phyloP scores from a whole-genome alignment of 2,888 invertebrate species.

The Tetropium fuscum region DNA sequence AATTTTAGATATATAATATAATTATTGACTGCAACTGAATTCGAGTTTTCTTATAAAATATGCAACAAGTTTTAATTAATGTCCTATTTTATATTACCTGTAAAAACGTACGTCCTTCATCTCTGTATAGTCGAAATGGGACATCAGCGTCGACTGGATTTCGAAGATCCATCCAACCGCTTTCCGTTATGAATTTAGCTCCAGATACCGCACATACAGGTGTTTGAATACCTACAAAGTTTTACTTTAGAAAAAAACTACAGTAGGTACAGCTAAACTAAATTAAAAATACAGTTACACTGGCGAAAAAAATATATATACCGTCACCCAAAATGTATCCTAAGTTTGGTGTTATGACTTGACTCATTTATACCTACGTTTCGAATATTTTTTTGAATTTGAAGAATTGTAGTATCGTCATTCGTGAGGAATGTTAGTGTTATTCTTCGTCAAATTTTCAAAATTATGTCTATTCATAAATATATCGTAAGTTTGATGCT shows the following conservation, averaged over 20 bases:
- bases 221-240: conserved; percentile 75
- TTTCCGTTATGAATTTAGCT: conserved; percentile 82
- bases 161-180: conserved; percentile 84
- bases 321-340: not conserved
- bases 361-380: no score
- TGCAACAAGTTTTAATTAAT: not conserved
- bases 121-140: conserved; percentile 84
- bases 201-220: conserved; percentile 89
- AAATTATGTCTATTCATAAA: no score
- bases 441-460: no score
- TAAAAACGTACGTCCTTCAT: conserved; percentile 84
- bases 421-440: no score
- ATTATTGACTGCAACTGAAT: no score
- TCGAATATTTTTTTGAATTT: not conserved
- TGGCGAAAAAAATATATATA: not conserved
- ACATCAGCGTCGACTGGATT: conserved; percentile 82
- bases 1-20: no score
- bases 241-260: not conserved
- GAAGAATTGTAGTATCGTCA: not conserved
- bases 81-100: conserved; percentile 71
- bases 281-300: not conserved
- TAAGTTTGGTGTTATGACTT: no score
- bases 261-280: not conserved
- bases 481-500: no score
- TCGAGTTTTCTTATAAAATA: not conserved